phyloP scores from a whole-genome alignment of 2,797 vertebrate species.

The Acanthurus tractus region DNA sequence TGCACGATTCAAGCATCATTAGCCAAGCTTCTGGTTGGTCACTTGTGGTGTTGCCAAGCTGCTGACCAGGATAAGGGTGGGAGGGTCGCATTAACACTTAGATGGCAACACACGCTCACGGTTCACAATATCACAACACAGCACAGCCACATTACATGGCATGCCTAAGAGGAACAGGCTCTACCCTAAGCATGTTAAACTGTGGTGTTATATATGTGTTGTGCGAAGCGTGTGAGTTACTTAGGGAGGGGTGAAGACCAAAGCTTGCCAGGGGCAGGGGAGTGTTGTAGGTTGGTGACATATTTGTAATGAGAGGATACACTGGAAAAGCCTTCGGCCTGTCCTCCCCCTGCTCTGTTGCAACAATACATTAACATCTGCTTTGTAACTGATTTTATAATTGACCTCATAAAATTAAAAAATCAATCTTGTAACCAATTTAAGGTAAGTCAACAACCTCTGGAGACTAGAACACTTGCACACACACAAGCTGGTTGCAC shows the following conservation, averaged over 20 bases:
- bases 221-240: constrained; percentile 66
- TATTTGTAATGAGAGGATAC: constrained; percentile 46
- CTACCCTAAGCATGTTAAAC: constrained; percentile 81
- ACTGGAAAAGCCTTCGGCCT: constrained; percentile 47
- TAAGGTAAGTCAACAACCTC: constrained; percentile 83
- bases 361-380: constrained; percentile 44
- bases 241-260: constrained; percentile 59
- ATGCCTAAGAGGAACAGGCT: constrained; percentile 75
- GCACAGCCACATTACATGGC: constrained; percentile 77
- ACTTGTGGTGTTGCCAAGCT: constrained; percentile 66
- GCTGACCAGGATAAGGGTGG: constrained; percentile 58
- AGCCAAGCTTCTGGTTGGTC: constrained; percentile 75
- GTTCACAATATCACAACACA: constrained; percentile 59
- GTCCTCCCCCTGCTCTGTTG: constrained; percentile 70
- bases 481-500: constrained; percentile 80
- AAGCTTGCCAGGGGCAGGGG: constrained; percentile 56
- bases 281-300: constrained; percentile 43
- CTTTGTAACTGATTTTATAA: constrained; percentile 40
- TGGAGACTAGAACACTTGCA: constrained; percentile 55
- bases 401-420: constrained; percentile 50
- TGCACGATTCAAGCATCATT: constrained; percentile 84
- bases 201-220: constrained; percentile 76
- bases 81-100: constrained; percentile 60
- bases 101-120: constrained; percentile 47
- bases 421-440: constrained; percentile 51